Conservation (phyloP, 2,888 invertebrate species). For the Macaria liturata region DNA sequence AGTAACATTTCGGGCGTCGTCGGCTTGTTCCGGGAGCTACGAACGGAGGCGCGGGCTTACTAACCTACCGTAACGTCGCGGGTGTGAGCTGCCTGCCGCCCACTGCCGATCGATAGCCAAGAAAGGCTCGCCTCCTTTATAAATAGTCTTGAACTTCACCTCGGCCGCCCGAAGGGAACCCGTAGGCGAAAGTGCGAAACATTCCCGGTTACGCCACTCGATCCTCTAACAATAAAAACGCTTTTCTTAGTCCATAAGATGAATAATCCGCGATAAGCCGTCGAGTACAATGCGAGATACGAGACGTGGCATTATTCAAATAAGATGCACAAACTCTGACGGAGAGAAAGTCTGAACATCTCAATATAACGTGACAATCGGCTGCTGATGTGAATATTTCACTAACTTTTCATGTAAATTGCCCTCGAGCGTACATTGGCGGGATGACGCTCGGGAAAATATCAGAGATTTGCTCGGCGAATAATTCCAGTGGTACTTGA, state of each 20-base stretch:
- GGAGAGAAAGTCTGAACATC: constrained; percentile 73
- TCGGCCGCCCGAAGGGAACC: constrained; percentile 55
- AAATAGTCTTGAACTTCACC: constrained; percentile 83
- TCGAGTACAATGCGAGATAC: constrained; percentile 59
- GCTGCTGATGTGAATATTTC: constrained; percentile 76
- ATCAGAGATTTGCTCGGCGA: constrained; percentile 49
- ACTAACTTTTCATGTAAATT: constrained; percentile 76
- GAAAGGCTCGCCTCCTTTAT: constrained; percentile 74
- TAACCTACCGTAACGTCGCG: constrained; percentile 78
- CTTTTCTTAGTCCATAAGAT: constrained; percentile 47
- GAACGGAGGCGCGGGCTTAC: constrained; percentile 69
- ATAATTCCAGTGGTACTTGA: constrained; percentile 58
- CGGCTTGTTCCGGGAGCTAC: constrained; percentile 76
- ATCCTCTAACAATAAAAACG: constrained; percentile 35
- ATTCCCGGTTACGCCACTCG: constrained; percentile 54
- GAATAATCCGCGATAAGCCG: constrained; percentile 57
- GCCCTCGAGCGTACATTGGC: constrained; percentile 52
- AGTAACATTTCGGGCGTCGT: constrained; percentile 78
- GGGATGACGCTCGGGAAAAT: constrained; percentile 60
- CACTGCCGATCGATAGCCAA: constrained; percentile 78
- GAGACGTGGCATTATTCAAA: constrained; percentile 70
- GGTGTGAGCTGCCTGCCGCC: constrained; percentile 68
- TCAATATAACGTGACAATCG: constrained; percentile 78
- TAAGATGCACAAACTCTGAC: constrained; percentile 66
- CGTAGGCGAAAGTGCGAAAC: constrained; percentile 70